phyloP scores from a whole-genome alignment of 2,113 vertebrate genomes.

The Daphoenositta chrysoptera region DNA sequence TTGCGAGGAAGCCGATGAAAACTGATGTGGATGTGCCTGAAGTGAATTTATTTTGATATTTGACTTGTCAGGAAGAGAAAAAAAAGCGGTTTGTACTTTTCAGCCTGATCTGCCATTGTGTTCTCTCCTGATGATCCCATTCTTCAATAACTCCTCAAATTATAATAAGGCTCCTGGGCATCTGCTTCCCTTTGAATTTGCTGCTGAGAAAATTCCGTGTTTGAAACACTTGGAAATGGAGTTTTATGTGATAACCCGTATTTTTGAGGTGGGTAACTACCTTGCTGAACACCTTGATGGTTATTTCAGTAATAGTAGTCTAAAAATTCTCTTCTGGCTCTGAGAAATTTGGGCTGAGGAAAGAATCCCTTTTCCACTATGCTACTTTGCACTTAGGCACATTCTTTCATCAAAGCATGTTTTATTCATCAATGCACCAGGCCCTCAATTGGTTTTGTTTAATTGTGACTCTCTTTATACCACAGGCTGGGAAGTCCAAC shows the following conservation, averaged over 20 bases:
- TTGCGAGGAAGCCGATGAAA: not conserved
- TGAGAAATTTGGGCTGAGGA: not conserved
- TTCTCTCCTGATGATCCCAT: not conserved
- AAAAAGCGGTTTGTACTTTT: not conserved
- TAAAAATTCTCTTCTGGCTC: not conserved
- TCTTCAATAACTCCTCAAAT: slow-evolving; percentile 40
- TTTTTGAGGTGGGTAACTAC: slow-evolving; percentile 8
- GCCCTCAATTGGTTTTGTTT: not conserved
- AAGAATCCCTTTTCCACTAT: not conserved
- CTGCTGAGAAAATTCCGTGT: not conserved
- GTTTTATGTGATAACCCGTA: slow-evolving; percentile 22
- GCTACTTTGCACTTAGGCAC: not conserved
- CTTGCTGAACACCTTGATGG: slow-evolving; percentile 7
- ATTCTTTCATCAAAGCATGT: not conserved
- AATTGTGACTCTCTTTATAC: not conserved
- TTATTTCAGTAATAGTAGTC: not conserved
- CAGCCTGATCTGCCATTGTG: not conserved
- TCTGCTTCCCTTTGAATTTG: not conserved
- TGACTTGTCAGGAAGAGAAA: not conserved
- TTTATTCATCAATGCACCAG: not conserved
- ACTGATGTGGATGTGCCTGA: slow-evolving; percentile 23
- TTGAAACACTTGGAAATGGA: not conserved
- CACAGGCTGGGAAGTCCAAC: not conserved
- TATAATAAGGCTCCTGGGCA: not conserved
- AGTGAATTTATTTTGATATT: slow-evolving; percentile 51